phyloP scores from a whole-genome alignment of 92 coral and sea anemone species.

The Galaxea fascicularis region DNA sequence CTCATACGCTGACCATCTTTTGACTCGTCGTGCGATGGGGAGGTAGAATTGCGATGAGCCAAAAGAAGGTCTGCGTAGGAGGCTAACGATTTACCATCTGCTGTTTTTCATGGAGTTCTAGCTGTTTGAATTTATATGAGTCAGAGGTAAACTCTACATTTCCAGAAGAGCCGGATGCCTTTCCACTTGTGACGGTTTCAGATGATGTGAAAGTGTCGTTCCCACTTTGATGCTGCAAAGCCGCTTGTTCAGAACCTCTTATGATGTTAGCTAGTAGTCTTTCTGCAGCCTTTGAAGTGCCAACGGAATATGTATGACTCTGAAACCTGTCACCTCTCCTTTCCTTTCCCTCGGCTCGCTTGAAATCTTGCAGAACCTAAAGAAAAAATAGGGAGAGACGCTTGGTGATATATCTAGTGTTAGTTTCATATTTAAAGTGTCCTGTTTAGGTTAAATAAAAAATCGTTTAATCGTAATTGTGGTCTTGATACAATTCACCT shows the following conservation, averaged over 20 bases:
- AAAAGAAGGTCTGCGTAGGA: too few relatives aligned
- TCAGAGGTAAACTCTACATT: neutral
- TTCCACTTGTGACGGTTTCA: neutral
- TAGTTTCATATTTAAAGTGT: too few relatives aligned
- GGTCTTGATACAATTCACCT: neutral
- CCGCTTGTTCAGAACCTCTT: neutral
- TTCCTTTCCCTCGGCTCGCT: neutral
- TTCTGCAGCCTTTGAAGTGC: conserved; percentile 30
- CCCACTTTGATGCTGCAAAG: neutral
- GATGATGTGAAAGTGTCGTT: neutral
- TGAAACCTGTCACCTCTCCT: conserved; percentile 5
- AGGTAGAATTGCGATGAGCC: neutral
- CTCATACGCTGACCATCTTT: too few relatives aligned
- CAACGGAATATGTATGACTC: conserved; percentile 23
- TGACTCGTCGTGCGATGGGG: too few relatives aligned
- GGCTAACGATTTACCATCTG: neutral
- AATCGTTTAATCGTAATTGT: neutral
- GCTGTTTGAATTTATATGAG: neutral
- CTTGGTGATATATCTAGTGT: too few relatives aligned
- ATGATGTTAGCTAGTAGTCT: neutral
- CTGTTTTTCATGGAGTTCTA: neutral
- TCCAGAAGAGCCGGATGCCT: neutral
- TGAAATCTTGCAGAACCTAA: neutral
- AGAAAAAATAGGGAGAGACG: too few relatives aligned
- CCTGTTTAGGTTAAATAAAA: too few relatives aligned